phyloP scores from a whole-genome alignment of 2,888 invertebrate genomes.

The Epistrophe grossulariae region DNA sequence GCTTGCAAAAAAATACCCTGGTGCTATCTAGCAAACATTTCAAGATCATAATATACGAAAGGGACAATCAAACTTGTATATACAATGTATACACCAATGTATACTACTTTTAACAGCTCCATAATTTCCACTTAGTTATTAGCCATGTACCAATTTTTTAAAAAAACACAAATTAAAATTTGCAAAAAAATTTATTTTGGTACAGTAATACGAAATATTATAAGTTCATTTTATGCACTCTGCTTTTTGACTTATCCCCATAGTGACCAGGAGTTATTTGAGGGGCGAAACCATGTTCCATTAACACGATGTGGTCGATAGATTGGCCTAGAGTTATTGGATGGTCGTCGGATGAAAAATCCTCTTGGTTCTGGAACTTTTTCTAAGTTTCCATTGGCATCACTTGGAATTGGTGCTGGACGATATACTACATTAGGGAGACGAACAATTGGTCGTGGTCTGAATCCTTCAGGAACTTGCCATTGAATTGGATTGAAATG shows the following conservation, averaged over 20 bases:
- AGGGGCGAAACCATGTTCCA: conserved; percentile 28
- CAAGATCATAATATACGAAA: too few relatives aligned
- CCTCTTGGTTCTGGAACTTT: not conserved
- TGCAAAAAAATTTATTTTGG: not conserved
- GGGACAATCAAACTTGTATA: too few relatives aligned
- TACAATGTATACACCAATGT: too few relatives aligned
- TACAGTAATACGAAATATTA: not conserved
- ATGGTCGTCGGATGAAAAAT: conserved; percentile 5
- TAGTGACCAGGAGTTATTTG: conserved; percentile 2
- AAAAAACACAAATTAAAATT: not conserved
- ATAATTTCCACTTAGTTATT: too few relatives aligned
- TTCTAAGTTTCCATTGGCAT: not conserved
- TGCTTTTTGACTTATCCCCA: not conserved
- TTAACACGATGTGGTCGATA: conserved; percentile 29
- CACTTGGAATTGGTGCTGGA: not conserved
- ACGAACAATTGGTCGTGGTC: not conserved
- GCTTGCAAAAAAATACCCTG: too few relatives aligned
- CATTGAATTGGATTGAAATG: conserved; percentile 10
- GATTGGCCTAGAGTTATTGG: conserved; percentile 27
- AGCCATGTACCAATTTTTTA: too few relatives aligned
- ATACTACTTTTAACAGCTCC: too few relatives aligned
- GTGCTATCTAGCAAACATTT: too few relatives aligned
- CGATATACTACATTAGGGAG: not conserved
- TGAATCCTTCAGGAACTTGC: not conserved
- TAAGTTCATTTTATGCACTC: not conserved